Evolutionary conservation across 2,113 vertebrate genomes (phyloP).

Genomic region (Eublepharis macularius): DNA sequence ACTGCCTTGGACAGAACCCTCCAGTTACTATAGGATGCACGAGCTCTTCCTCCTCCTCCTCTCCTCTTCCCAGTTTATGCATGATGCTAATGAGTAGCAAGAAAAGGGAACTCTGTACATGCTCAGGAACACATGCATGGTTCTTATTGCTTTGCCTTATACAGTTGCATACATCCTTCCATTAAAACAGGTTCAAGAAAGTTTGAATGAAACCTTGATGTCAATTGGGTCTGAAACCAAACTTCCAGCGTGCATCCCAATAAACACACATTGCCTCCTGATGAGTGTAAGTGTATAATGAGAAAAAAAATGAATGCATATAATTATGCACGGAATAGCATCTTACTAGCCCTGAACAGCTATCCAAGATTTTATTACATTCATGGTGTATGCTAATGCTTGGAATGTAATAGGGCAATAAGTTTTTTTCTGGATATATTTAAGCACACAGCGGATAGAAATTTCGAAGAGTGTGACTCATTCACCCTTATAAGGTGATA

Average conservation of each 20-base stretch:
- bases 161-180: not conserved
- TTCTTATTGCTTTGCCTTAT: not conserved
- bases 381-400: not conserved
- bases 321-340: not conserved
- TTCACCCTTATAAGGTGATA: slow-evolving; percentile 3
- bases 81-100: not conserved
- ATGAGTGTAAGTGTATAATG: not conserved
- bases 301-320: not conserved
- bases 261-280: not conserved
- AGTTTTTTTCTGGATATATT: not conserved
- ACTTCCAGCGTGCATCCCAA: not conserved
- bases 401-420: not conserved
- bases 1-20: no score
- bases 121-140: not conserved
- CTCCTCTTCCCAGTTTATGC: no score
- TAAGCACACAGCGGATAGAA: not conserved
- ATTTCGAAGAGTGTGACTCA: slow-evolving; percentile 1
- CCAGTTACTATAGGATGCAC: no score
- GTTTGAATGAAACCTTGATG: no score
- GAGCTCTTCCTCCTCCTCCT: no score
- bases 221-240: not conserved
- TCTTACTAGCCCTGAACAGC: not conserved
- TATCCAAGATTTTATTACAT: not conserved
- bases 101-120: no score
- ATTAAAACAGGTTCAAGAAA: not conserved